Conservation (phyloP, 1,140 invertebrate species). For the Leptinotarsa undecemlineata region DNA sequence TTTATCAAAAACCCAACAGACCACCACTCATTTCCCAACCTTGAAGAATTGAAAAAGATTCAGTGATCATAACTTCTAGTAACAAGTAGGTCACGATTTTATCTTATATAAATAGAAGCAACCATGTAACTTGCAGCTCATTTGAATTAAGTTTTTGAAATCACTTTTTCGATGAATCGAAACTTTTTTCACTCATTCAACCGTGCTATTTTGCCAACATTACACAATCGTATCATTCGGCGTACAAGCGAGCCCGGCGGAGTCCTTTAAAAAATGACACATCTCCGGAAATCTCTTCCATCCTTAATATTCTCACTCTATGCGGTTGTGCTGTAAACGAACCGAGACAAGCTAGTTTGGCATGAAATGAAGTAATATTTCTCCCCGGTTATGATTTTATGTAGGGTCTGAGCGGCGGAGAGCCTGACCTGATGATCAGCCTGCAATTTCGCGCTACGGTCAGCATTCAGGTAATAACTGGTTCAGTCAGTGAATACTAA, state of each 20-base stretch:
- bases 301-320: background rate
- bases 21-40: too few species aligned
- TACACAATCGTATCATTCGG: too few species aligned
- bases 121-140: too few species aligned
- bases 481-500: constrained; percentile 14
- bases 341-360: constrained; percentile 17
- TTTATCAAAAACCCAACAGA: too few species aligned
- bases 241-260: background rate
- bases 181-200: too few species aligned
- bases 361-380: constrained; percentile 20
- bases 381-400: constrained; percentile 1
- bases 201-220: too few species aligned
- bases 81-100: too few species aligned
- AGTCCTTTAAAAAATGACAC: background rate
- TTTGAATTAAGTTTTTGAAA: too few species aligned
- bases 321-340: constrained; percentile 3
- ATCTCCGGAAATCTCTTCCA: background rate
- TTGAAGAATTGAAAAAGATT: too few species aligned
- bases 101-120: too few species aligned
- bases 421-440: constrained; percentile 5
- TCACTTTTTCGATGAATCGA: too few species aligned
- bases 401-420: constrained; percentile 10
- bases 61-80: too few species aligned
- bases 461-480: constrained; percentile 25
- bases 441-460: constrained; percentile 23